phyloP scores from a whole-genome alignment of 1,140 invertebrate species.

The Nasonia longicornis region DNA sequence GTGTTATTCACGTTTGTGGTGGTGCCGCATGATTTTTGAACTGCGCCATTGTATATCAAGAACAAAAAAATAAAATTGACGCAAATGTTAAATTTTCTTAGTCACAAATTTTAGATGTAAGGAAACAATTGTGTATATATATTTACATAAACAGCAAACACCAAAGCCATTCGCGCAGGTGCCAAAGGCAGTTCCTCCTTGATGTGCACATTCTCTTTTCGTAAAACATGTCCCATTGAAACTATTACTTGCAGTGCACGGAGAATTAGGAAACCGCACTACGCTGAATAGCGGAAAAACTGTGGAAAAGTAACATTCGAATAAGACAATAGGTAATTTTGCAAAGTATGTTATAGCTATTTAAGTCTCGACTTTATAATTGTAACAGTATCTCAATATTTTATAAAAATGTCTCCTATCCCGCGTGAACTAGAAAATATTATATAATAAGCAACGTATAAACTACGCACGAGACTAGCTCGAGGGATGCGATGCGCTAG shows the following conservation, averaged over 20 bases:
- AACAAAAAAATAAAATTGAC: not conserved
- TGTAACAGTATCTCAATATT: not conserved
- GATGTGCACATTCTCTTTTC: slow-evolving; percentile 77
- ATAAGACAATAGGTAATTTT: not conserved
- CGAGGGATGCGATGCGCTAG: slow-evolving; percentile 43
- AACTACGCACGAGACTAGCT: slow-evolving; percentile 16
- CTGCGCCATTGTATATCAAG: slow-evolving; percentile 62
- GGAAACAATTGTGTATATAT: slow-evolving; percentile 6
- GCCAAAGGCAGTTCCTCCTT: slow-evolving; percentile 78
- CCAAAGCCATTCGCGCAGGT: slow-evolving; percentile 78
- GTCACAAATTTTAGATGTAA: slow-evolving; percentile 9
- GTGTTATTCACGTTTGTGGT: slow-evolving; percentile 82
- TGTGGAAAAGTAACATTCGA: slow-evolving; percentile 54
- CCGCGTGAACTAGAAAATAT: not conserved
- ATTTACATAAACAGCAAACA: slow-evolving; percentile 85
- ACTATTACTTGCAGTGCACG: slow-evolving; percentile 74
- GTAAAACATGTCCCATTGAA: slow-evolving; percentile 83
- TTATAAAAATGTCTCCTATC: not conserved
- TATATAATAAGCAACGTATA: not conserved
- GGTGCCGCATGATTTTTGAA: slow-evolving; percentile 77
- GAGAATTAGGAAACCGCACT: slow-evolving; percentile 78
- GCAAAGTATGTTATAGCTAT: not conserved
- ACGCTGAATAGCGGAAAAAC: slow-evolving; percentile 80
- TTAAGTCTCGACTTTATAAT: not conserved
- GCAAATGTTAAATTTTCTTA: not conserved